Evolutionary conservation across 2,888 invertebrate species (phyloP), one percentile per base, ranked within the genome.

Genomic region (Ypsolopha scabrella): DNA sequence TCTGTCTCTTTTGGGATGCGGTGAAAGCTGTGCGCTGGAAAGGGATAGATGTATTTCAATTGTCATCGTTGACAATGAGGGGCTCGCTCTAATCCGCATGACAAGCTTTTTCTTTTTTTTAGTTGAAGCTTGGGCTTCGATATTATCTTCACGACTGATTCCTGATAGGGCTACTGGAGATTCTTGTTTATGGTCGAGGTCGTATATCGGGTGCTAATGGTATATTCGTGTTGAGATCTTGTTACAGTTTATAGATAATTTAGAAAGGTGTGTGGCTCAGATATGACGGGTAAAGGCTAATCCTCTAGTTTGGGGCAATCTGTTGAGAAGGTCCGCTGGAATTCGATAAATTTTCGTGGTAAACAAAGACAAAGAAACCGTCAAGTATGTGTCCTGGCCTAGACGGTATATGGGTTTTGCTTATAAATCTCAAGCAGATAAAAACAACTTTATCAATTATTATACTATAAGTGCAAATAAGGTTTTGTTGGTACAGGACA

Each of bases 41-140:
- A 58, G 67, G 65, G 83, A 80, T 61, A 70, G 74, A 72, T 75
- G 73, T 67, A 75, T 75, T 70, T 69, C 76, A 69, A 82, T 83
- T 85, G 85, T 85, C 68, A 70, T 69, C 61, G 65, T 65, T 68
- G 70, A 83, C 82, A 83, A 85, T 80, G 66, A 52, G 76, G 67
- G 66, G 68, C 65, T 60, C 58, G 63, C 72, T 72, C 68, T 85
- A 85, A 85, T 86, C 85, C 85, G 68, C 65, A 66, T 78, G 85
- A 81, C 85, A 79, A 61, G 68, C 63, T 72, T 72, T 74, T 78
- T 72, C 64, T 60, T 72, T 72, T 72, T 73, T 71, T 75, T 67
- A 8, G 8, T 13, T 8, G n/a, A 13, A 13, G 43, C 56, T 57
- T 56, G 56, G 58, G 48, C 38, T 62, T 63, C 61, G 67, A 71